Conservation (phyloP, 1,140 invertebrate genomes). For the Caenorhabditis elegans region DNA sequence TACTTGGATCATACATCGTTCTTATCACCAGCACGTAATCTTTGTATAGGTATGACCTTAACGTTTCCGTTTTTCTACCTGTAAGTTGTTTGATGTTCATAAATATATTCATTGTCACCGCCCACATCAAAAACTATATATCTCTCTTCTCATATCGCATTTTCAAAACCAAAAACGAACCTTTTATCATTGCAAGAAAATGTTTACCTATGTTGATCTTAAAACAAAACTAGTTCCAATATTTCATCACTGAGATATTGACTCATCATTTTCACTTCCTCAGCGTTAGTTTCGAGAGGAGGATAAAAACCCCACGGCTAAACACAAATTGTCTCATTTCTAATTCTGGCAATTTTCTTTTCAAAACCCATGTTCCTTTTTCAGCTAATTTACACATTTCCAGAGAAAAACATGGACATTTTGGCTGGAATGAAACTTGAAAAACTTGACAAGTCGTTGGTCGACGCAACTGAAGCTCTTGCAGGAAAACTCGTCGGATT, state of each 20-base stretch:
- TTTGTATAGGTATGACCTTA: background rate
- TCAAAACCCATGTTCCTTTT: too few species aligned
- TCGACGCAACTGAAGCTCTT: background rate
- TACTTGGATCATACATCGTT: background rate
- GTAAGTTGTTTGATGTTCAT: too few species aligned
- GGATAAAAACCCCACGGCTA: too few species aligned
- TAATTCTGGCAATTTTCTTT: too few species aligned
- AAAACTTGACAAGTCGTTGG: conserved; percentile 22
- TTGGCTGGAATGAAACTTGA: background rate
- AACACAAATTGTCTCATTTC: too few species aligned
- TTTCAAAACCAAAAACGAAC: background rate
- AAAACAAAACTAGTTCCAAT: background rate
- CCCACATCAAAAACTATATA: too few species aligned
- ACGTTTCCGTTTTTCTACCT: background rate
- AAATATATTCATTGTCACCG: too few species aligned
- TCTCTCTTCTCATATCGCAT: background rate
- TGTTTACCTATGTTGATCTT: background rate
- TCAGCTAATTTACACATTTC: background rate
- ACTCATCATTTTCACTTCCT: too few species aligned
- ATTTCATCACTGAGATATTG: too few species aligned
- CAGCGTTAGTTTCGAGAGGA: too few species aligned
- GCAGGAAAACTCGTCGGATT: conserved; percentile 62
- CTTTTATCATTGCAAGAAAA: background rate
- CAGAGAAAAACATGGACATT: background rate
- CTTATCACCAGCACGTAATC: background rate